Conservation (phyloP, 2,888 invertebrate species). For the Crioceris asparagi region DNA sequence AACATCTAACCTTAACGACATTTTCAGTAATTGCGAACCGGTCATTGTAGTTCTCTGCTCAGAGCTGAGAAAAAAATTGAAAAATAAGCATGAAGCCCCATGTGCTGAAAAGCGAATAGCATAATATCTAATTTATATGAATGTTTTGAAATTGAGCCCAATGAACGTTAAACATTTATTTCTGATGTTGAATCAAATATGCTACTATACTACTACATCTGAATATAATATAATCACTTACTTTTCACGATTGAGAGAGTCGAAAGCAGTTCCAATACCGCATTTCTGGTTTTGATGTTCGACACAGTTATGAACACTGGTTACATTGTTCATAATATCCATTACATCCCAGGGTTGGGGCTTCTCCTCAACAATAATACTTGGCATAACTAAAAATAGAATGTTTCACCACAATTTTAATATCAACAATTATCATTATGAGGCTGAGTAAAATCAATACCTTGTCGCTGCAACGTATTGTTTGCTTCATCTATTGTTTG, state of each 20-base stretch:
- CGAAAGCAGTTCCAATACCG: conserved; percentile 44
- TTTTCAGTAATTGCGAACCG: conserved; percentile 67
- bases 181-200: too few species aligned
- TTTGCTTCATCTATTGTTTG: conserved; percentile 36
- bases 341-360: conserved; percentile 59
- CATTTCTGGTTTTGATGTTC: conserved; percentile 45
- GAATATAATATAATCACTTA: conserved; percentile 30
- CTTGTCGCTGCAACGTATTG: conserved; percentile 33
- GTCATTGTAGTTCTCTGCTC: conserved; percentile 44
- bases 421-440: too few species aligned
- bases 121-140: not conserved
- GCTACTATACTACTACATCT: too few species aligned
- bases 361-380: conserved; percentile 29
- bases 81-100: too few species aligned
- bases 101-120: too few species aligned
- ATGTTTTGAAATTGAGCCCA: not conserved
- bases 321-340: conserved; percentile 63
- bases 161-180: not conserved
- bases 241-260: conserved; percentile 52
- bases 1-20: conserved; percentile 60
- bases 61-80: conserved; percentile 24
- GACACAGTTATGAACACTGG: conserved; percentile 48
- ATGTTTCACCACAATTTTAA: too few species aligned
- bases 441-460: too few species aligned
- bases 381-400: conserved; percentile 27